Evolutionary conservation across 2,113 vertebrate genomes (phyloP).

Genomic region (Rhinolophus sinicus): DNA sequence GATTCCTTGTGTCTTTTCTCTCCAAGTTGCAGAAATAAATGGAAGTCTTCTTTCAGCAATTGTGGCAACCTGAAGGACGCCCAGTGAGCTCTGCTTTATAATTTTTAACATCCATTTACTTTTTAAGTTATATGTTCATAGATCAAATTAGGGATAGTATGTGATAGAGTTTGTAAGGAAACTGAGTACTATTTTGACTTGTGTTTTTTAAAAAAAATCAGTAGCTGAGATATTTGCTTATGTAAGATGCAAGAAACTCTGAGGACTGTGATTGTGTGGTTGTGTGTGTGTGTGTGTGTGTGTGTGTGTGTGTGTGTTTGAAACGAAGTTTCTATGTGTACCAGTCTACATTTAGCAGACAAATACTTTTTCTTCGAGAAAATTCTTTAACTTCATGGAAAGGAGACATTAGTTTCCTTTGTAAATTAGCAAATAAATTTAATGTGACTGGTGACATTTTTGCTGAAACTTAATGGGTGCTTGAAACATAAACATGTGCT

Average conservation of each 20-base stretch:
- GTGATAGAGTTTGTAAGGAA: background rate
- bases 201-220: background rate
- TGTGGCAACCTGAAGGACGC: background rate
- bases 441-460: constrained; percentile 32
- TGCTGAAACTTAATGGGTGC: constrained; percentile 10
- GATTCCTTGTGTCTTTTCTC: background rate
- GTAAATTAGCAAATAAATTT: constrained; percentile 48
- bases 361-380: background rate
- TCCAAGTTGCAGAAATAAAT: background rate
- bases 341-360: background rate
- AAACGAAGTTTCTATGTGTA: background rate
- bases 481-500: constrained; percentile 8
- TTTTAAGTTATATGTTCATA: background rate
- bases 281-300: background rate
- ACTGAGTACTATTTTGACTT: background rate
- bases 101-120: background rate
- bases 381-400: background rate
- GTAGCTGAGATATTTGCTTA: background rate
- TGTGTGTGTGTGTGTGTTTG: background rate
- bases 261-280: too few relatives aligned
- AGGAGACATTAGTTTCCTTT: constrained; percentile 43
- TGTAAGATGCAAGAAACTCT: background rate
- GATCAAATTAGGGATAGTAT: constrained; percentile 13
- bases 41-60: background rate
- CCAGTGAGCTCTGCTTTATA: constrained; percentile 21